A percentile compares a stretch with the other conserved stretches of the same genome.
Conservation (phyloP, 2,797 vertebrate genomes). For the Notolepis coatsorum region DNA sequence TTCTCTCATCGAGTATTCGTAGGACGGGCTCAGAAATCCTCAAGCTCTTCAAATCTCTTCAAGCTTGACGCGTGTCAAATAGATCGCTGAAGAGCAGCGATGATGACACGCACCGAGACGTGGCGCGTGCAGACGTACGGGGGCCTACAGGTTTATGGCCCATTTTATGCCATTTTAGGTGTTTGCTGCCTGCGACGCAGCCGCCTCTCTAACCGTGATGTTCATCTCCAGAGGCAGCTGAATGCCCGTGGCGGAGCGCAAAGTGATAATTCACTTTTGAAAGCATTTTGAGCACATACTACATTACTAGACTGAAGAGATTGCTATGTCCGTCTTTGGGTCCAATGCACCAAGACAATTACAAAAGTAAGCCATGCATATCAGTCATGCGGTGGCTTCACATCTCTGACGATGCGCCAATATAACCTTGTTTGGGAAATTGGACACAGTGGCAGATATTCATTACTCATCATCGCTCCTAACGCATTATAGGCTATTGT, state of each 20-base stretch:
- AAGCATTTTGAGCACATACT: conserved; percentile 80
- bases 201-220: conserved; percentile 52
- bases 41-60: too few relatives aligned
- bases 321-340: conserved; percentile 80
- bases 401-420: conserved; percentile 54
- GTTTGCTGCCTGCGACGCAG: conserved; percentile 32
- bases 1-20: too few relatives aligned
- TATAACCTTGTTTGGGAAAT: conserved; percentile 73
- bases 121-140: too few relatives aligned
- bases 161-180: conserved; percentile 39
- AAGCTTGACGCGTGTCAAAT: too few relatives aligned
- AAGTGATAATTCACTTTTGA: conserved; percentile 83
- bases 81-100: too few relatives aligned
- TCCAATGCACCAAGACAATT: conserved; percentile 87
- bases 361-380: conserved; percentile 86
- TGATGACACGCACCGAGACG: too few relatives aligned
- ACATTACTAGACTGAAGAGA: conserved; percentile 77
- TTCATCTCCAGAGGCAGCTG: conserved; percentile 60
- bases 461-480: conserved; percentile 68
- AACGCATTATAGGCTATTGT: conserved; percentile 57
- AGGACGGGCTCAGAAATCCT: too few relatives aligned
- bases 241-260: conserved; percentile 61
- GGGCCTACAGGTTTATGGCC: too few relatives aligned
- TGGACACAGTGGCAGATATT: conserved; percentile 58
- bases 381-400: conserved; percentile 78